Evolutionary conservation across 2,113 vertebrate species (phyloP).

Genomic region (Peromyscus leucopus): DNA sequence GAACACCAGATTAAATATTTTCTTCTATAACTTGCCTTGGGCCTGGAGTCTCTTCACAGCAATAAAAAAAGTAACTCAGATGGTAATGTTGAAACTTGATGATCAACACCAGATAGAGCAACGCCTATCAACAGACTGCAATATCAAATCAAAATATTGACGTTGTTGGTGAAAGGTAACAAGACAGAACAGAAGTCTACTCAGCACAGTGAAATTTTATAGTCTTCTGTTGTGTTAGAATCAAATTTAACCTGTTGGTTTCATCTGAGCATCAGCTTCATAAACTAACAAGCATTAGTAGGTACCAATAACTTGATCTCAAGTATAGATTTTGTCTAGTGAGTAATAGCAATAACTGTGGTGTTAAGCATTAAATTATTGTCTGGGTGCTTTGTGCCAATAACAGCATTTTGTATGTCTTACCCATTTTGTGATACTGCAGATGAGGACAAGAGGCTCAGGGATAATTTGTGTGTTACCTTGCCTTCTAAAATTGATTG

Average conservation of each 20-base stretch:
- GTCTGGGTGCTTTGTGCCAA: not conserved
- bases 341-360: not conserved
- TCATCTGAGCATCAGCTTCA: not conserved
- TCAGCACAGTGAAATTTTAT: not conserved
- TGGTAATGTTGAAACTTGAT: not conserved
- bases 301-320: not conserved
- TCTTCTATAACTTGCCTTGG: not conserved
- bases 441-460: conserved; percentile 11
- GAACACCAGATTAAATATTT: not conserved
- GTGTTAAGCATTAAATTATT: not conserved
- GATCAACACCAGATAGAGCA: not conserved
- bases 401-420: not conserved
- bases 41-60: not conserved
- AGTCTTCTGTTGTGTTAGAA: not conserved
- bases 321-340: not conserved
- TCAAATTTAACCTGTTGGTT: not conserved
- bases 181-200: not conserved
- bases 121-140: not conserved
- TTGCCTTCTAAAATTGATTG: conserved; percentile 36
- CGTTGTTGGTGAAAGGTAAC: not conserved
- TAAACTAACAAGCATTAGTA: not conserved
- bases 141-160: not conserved
- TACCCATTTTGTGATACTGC: not conserved
- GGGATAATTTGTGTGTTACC: not conserved
- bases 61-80: not conserved